Evolutionary conservation across 2,113 vertebrate genomes (phyloP), one percentile per base, ranked within the genome.

Genomic region (Hyperopisus bebe): DNA sequence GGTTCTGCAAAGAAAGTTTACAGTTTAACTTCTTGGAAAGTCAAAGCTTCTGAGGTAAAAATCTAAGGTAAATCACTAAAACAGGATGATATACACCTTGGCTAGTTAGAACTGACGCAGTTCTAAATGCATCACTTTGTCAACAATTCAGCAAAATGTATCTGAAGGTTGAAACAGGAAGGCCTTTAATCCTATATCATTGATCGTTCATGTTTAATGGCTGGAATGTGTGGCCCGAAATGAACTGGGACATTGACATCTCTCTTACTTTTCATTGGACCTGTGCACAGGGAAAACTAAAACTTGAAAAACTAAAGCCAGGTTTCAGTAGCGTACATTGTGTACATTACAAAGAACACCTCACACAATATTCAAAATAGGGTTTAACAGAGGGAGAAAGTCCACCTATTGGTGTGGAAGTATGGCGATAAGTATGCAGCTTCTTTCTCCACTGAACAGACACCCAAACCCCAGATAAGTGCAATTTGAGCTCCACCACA

Each of bases 401-500:
- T 6, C 6, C 35, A 24, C 17, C 70, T 21, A 62, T 70, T 31
- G 24, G 24, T 2, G 27, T 24, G 35, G 62, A 4, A 74, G 24
- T 10, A 46, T 11, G 10, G 39, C 31, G 21, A 42, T 51, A 84
- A 5, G 27, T 39, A 24, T 27, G 47, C 0, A 3, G 2, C 3
- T 24, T 47, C 47, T 24, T 17, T 51, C 66, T 53, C 47, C 24
- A 88, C 88, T 31, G 87, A 11, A 46, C 87, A 80, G 88, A 51
- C 87, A 88, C 48, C n/a, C 58, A 48, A 88, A 88, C 70, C 44
- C n/a, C 84, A 47, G 46, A 5, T 44, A 47, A 88, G 87, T 92
- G 89, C 87, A 92, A 89, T 66, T 31, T 53, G 91, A 90, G 77
- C 89, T 87, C 35, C 66, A 50, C 89, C 86, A 74, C 89, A 89